These are phyloP conservation scores for Camponotus pennsylvanicus DNA, from an alignment of 1,140 invertebrate species.

Conservation along the genomic window DNA sequence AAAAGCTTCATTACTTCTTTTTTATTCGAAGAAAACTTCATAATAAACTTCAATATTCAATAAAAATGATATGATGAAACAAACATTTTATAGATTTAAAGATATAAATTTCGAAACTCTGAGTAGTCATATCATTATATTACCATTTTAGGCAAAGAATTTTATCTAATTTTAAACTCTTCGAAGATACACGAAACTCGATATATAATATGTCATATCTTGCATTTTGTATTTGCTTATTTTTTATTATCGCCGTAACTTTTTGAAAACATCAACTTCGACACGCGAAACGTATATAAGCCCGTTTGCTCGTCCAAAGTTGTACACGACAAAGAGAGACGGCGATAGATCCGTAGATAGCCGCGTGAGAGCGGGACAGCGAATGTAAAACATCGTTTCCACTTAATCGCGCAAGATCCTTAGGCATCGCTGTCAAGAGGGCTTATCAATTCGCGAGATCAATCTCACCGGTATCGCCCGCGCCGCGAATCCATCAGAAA, in stretches of 20 bases:
- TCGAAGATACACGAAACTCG: neutral
- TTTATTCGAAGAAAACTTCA: neutral
- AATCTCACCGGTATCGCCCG: neutral
- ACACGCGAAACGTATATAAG: neutral
- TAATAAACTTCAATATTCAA: neutral
- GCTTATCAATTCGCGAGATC: neutral
- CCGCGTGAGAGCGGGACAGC: slow-evolving; percentile 36
- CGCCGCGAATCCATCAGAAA: neutral
- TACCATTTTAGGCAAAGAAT: neutral
- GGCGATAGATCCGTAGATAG: neutral
- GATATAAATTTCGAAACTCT: neutral
- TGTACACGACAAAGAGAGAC: slow-evolving; percentile 13
- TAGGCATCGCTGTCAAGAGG: too few species aligned
- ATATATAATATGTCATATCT: too few species aligned
- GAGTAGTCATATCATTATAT: neutral
- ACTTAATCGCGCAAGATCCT: neutral
- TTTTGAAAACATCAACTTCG: slow-evolving; percentile 17
- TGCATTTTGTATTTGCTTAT: neutral
- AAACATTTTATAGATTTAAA: neutral
- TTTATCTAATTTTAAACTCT: neutral
- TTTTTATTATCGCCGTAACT: neutral
- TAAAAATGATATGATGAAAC: neutral
- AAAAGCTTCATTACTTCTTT: neutral
- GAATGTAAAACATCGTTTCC: slow-evolving; percentile 32
- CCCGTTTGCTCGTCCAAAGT: neutral